Conservation (phyloP, 1,140 invertebrate genomes). For the Brachionus koreanus region DNA sequence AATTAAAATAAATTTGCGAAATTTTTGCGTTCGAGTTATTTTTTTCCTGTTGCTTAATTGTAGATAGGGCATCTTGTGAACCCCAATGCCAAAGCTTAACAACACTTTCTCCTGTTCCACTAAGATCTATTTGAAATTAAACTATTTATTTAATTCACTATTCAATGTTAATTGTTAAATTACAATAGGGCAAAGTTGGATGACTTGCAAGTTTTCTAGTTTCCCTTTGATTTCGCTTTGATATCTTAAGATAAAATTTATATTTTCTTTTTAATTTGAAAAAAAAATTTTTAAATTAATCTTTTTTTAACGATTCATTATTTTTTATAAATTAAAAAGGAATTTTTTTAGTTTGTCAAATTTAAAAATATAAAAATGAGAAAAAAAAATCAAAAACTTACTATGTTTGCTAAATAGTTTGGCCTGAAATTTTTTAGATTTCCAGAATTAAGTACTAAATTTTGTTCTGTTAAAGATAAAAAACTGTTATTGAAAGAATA, state of each 20-base stretch:
- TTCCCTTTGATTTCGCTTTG: constrained; percentile 72
- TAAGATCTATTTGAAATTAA: constrained; percentile 69
- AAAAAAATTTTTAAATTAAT: neutral
- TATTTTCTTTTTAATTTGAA: neutral
- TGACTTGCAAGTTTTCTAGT: constrained; percentile 90
- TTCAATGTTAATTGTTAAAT: constrained; percentile 67
- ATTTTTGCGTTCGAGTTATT: constrained; percentile 82
- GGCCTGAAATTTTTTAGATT: neutral
- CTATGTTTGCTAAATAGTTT: neutral
- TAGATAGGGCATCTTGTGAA: constrained; percentile 79
- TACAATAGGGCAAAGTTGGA: constrained; percentile 76
- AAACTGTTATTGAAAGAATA: constrained; percentile 39
- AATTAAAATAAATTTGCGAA: constrained; percentile 84
- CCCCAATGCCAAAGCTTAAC: constrained; percentile 98
- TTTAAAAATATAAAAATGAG: neutral
- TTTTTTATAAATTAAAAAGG: no score
- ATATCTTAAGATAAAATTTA: constrained; percentile 57
- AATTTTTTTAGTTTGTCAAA: no score
- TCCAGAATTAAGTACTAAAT: constrained; percentile 34
- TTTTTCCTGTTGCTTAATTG: constrained; percentile 74
- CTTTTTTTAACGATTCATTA: no score
- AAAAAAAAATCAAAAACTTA: neutral
- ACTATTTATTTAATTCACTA: neutral
- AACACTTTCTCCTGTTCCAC: constrained; percentile 92
- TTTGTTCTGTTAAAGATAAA: constrained; percentile 45